A percentile compares a stretch with the other conserved stretches of the same genome.
phyloP scores from a whole-genome alignment of 2,888 invertebrate genomes.

The Azorinus chamasolen region DNA sequence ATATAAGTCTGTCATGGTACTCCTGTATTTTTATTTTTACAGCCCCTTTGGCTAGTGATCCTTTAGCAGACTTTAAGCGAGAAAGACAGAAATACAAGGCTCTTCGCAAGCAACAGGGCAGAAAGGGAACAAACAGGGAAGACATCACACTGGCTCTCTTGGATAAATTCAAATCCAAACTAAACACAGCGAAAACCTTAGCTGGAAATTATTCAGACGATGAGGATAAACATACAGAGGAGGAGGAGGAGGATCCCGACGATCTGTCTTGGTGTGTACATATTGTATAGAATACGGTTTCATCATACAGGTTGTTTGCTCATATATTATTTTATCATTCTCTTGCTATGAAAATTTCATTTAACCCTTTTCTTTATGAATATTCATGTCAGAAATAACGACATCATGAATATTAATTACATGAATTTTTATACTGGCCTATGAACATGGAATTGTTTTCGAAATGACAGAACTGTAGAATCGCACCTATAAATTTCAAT shows the following conservation, averaged over 20 bases:
- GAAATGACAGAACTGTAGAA: too few species aligned
- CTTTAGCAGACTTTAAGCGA: conserved; percentile 78
- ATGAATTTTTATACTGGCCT: too few species aligned
- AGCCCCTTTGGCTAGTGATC: conserved; percentile 66
- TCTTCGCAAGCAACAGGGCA: conserved; percentile 73
- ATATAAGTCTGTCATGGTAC: too few species aligned
- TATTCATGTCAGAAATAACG: too few species aligned
- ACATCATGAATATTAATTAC: too few species aligned
- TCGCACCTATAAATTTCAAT: too few species aligned
- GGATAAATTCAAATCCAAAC: conserved; percentile 93
- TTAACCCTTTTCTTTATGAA: too few species aligned
- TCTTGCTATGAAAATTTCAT: too few species aligned
- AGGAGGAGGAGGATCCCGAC: conserved; percentile 85
- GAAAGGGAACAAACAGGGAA: conserved; percentile 81
- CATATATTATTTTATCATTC: too few species aligned
- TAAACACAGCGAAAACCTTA: conserved; percentile 89
- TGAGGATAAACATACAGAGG: conserved; percentile 85
- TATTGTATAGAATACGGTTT: too few species aligned
- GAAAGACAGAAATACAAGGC: conserved; percentile 81
- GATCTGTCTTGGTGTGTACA: conserved; percentile 82
- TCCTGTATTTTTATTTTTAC: conserved; percentile 4
- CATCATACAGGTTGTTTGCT: too few species aligned
- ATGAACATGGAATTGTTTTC: too few species aligned
- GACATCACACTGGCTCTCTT: conserved; percentile 92
- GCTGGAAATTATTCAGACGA: conserved; percentile 87